phyloP scores from a whole-genome alignment of 2,888 invertebrate species.

The Amblyjoppa proteus region DNA sequence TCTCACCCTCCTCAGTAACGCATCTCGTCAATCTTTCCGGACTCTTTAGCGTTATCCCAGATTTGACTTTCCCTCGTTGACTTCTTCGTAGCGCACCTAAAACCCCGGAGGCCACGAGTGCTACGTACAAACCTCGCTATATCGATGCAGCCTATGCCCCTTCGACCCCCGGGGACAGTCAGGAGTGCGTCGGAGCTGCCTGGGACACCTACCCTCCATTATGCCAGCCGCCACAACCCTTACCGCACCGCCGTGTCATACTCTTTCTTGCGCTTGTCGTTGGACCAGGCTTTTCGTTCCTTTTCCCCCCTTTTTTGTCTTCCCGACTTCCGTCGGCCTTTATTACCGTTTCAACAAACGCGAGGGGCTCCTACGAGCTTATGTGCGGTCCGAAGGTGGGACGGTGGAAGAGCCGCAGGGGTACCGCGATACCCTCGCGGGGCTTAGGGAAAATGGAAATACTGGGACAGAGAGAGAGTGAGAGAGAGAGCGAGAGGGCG shows the following conservation, averaged over 20 bases:
- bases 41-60: constrained; percentile 17
- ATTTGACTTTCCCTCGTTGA: constrained; percentile 25
- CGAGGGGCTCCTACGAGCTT: constrained; percentile 9
- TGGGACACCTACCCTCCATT: constrained; percentile 46
- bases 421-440: constrained; percentile 29
- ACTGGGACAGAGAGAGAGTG: not conserved
- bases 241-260: constrained; percentile 32
- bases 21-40: constrained; percentile 11
- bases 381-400: constrained; percentile 17
- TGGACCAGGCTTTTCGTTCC: constrained; percentile 7
- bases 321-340: constrained; percentile 39
- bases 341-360: constrained; percentile 41
- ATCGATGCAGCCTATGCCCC: constrained; percentile 14
- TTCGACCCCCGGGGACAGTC: constrained; percentile 28
- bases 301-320: constrained; percentile 25
- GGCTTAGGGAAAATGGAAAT: constrained; percentile 23
- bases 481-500: not conserved
- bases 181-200: constrained; percentile 25
- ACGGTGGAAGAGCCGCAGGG: constrained; percentile 42
- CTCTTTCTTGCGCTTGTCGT: constrained; percentile 24
- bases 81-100: constrained; percentile 5
- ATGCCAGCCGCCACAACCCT: constrained; percentile 35
- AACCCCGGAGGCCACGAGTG: constrained; percentile 19
- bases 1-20: not conserved
- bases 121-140: constrained; percentile 12